These are phyloP conservation scores for Darevskia mixta DNA, from an alignment of 2,797 vertebrate genomes.

Conservation along the genomic window DNA sequence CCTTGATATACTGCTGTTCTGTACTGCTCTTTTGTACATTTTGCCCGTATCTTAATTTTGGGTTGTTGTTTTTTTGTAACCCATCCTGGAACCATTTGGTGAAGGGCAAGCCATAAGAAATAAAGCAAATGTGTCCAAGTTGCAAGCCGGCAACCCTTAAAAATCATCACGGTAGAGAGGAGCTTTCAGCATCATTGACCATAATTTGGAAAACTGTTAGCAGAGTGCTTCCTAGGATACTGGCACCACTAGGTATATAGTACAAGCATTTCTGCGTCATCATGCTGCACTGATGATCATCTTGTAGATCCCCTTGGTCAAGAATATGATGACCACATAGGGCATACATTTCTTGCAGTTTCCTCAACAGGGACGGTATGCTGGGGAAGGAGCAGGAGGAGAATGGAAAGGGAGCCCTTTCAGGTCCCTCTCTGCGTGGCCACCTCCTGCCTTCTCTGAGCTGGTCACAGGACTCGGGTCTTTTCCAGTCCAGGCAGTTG, in stretches of 20 bases:
- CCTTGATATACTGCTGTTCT: too few relatives aligned
- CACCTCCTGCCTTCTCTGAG: background rate
- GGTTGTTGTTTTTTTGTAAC: too few relatives aligned
- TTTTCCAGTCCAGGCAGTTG: constrained; percentile 35
- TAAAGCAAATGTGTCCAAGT: background rate
- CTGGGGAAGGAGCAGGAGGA: constrained; percentile 5
- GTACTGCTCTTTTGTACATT: too few relatives aligned
- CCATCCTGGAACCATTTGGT: too few relatives aligned
- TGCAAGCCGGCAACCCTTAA: background rate
- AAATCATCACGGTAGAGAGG: background rate
- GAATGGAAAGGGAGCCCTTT: background rate
- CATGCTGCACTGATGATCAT: background rate
- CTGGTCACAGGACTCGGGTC: background rate
- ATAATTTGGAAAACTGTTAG: constrained; percentile 1
- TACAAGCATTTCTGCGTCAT: background rate
- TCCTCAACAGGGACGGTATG: background rate
- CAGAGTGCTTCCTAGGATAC: background rate
- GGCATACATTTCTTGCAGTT: background rate
- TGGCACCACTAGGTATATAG: too few relatives aligned
- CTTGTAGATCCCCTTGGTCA: background rate
- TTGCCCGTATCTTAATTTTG: too few relatives aligned
- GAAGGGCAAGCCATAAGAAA: too few relatives aligned
- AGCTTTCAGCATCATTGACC: background rate
- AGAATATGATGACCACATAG: background rate
- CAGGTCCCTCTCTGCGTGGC: accelerated